Evolutionary conservation across 2,797 vertebrate species (phyloP), one percentile per base, ranked within the genome.

Genomic region (Oreochromis mossambicus): DNA sequence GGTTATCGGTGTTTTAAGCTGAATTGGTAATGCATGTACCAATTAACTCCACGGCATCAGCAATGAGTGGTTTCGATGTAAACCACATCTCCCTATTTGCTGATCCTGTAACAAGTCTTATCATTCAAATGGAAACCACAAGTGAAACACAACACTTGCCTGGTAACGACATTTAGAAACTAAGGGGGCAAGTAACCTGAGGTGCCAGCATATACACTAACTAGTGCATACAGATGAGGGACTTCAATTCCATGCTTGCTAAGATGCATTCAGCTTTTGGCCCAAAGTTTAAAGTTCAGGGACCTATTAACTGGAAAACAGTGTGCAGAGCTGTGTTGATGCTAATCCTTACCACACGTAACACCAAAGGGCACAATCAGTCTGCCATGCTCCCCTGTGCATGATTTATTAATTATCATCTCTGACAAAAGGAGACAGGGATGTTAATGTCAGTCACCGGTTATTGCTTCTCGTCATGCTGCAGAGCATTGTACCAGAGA

Each of bases 121-220:
- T 89, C 76, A 48, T 77, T 86, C 63, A 82, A 83, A 86, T 79
- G 76, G 75, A 91, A 87, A 91, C 84, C 75, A 63, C 80, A 79
- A 86, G 89, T 91, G 92, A 94, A 94, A 93, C 83, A 75, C 61
- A 89, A 92, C 92, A 86, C 92, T 87, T 12, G 79, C 82, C 73
- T 19, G 82, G 52, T 84, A 75, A 86, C 82, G 61, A 78, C 85
- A 43, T 77, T 61, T 46, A 88, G 51, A 88, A 89, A 77, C 68
- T 26, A 50, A 87, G 41, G 46, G 24, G 58, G 55, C 1, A 24
- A 36, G 92, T 88, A 94, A 93, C 82, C 70, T 12, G 87, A 95
- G 88, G 82, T 86, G 56, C 6, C 19, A 17, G 34, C 26, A 66
- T 70, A 75, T 76, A 79, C 29, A 11, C 78, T 66, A 61, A 82